Evolutionary conservation across 1,140 invertebrate species (phyloP), one percentile per base, ranked within the genome.

Genomic region (Apis cerana): DNA sequence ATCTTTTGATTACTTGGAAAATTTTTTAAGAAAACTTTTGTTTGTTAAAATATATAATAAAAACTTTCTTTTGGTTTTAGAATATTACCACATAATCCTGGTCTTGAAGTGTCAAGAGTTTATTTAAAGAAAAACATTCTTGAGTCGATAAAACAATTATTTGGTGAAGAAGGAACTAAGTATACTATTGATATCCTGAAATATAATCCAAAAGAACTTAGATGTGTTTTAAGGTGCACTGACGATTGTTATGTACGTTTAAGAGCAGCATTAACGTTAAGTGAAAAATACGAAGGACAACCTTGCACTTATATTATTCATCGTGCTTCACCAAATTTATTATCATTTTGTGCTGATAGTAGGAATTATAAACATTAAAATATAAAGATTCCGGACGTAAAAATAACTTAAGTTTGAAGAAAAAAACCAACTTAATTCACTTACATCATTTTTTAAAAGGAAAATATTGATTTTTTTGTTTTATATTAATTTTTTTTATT

Each of bases 41-140:
- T n/a, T n/a, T n/a, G n/a, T n/a, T n/a, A n/a, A n/a, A n/a, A n/a
- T n/a, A n/a, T n/a, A n/a, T n/a, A n/a, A n/a, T n/a, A n/a, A n/a
- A n/a, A n/a, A n/a, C n/a, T n/a, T 61, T 59, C 78, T 62, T 67
- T 83, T 84, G 74, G 76, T 94, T 94, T 11, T 88, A 96, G 96
- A 85, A 93, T 95, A 89, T 87, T 96, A 65, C 88, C 92, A 75
- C 64, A 92, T n/a, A 83, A 92, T 52, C 54, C 90, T 21, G 85
- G 92, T 33, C 85, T 88, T 12, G 89, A 91, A 64, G 80, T 96
- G 71, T 95, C 93, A 52, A 86, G 90, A 0, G 93, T 93, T 1
- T 95, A 91, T 80, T 93, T 96, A 65, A 96, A 95, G 85, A 95
- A 95, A 65, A 95, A 96, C 88, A 93, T 96, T 78, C 90, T 95